Base-by-base conservation (phyloP, 2,888 invertebrate species). In the Stratiomys singularior region DNA sequence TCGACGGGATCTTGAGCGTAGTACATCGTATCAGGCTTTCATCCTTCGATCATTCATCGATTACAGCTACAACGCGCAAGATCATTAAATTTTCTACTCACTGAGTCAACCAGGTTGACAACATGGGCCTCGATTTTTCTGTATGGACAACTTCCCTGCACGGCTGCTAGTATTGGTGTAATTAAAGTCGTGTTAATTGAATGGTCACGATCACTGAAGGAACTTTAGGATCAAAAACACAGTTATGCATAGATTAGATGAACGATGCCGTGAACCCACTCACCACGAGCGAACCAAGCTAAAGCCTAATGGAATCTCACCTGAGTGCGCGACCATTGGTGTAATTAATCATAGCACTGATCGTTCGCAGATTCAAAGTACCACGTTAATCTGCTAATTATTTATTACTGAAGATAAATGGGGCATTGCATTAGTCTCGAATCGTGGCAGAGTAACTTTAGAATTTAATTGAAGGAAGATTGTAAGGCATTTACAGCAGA, bases 101-200 rank as follows among this genome's bases (percentile, higher is more conserved):
- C 37, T 37, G 37, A 18, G 25, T 69, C 11, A 1, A 47, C 1
- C 46, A 15, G 47, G 47, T 69, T 69, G 46, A 69, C 47, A 69
- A 69, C 69, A 47, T 69, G 69, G 23, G 47, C 47, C 69, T 23
- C 23, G 23, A 25, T 23, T 23, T 47, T 69, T 60, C 47, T 69
- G 69, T 47, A 23, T 47, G 30, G 47, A 4, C 69, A 28, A 69
- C 47, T 69, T 23, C 47, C 23, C 25, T 0, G 27, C 69, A 47
- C 37, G 30, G 44, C 18, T 74, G 30, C n/a, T 74, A 37, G 58
- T 74, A 28, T 74, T 25, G 60, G 74, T 60, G 74, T 60, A 74
- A 74, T 74, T 74, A 74, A 74, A 74, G 74, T 74, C 74, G 74
- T 74, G 74, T 74, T 74, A 74, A 74, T 74, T 74, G 74, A 74